Base-by-base conservation (phyloP, 2,888 invertebrate genomes). In the Drosophila fulvimacula region DNA sequence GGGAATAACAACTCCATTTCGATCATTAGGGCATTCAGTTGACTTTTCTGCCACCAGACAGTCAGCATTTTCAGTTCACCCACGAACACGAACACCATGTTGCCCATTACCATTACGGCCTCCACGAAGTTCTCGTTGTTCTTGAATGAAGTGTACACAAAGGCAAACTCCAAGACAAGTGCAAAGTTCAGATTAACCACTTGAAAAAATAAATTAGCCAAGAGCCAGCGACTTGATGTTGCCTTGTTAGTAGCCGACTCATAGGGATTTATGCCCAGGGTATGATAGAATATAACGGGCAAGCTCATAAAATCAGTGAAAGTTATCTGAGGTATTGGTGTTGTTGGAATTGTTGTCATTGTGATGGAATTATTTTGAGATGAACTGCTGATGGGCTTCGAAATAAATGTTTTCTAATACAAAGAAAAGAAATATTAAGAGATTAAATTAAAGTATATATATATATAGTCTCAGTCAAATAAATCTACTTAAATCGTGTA, bases 1-100 rank as follows among this genome's bases (percentile, higher is more conserved):
- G 5, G 91, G 91, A 82, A 90, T 5, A 89, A 59, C 1, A 59
- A 24, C 0, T 79, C 69, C 60, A 91, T 51, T 21, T 81, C 65
- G 0, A 59, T 48, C 21, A 90, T 75, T 7, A 91, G 49, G 0
- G 57, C 24, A 0, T 69, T 80, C 17, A 90, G 32, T 6, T 63
- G 63, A 0, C 67, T 7, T 10, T 80, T 86, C 13, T 68, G 68
- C 49, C 21, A 19, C 68, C 56, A 60, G 9, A 72, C 77, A 11
- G 49, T 72, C 0, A 68, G 0, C 24, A 72, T 72, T 53, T 75
- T 75, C 0, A 72, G 32, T 21, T 72, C 60, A 0, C 67, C 76
- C 6, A 76, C 60, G 5, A 57, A 0, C 2, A 64, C 32, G 10
- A 55, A 75, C 3, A 51, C 68, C 1, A 76, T 58, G 38, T 64